Percentiles rank a stretch among this genome's conserved stretches.
Conservation (phyloP, 2,113 vertebrate species). For the Phalacrocorax carbo region DNA sequence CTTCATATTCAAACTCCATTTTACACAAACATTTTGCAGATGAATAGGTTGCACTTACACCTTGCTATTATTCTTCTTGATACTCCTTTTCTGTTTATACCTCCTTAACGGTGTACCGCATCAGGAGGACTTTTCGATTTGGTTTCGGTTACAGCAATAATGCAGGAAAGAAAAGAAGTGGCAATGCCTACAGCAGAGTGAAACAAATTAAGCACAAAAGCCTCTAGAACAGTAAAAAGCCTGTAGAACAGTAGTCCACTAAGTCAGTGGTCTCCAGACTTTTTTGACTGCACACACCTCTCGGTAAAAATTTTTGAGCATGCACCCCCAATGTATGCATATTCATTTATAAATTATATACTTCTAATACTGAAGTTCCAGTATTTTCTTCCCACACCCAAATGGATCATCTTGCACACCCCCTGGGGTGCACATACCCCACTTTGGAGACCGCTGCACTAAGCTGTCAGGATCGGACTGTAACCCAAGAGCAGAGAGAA, state of each 20-base stretch:
- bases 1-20: neutral
- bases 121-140: neutral
- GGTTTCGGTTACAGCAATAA: neutral
- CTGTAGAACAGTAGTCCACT: neutral
- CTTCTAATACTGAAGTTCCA: neutral
- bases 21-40: neutral
- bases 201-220: neutral
- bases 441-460: neutral
- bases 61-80: neutral
- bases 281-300: accelerated
- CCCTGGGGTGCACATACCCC: neutral
- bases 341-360: neutral
- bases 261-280: neutral
- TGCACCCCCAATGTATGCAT: no score
- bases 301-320: neutral
- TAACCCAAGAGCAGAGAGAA: neutral
- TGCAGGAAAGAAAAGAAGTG: neutral
- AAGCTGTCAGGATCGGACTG: neutral
- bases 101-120: neutral
- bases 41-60: neutral
- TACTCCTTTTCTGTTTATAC: neutral
- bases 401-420: neutral
- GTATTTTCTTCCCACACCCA: neutral
- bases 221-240: neutral
- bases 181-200: neutral